Base-by-base conservation (phyloP, 2,797 vertebrate genomes). In the Eptatretus atami region DNA sequence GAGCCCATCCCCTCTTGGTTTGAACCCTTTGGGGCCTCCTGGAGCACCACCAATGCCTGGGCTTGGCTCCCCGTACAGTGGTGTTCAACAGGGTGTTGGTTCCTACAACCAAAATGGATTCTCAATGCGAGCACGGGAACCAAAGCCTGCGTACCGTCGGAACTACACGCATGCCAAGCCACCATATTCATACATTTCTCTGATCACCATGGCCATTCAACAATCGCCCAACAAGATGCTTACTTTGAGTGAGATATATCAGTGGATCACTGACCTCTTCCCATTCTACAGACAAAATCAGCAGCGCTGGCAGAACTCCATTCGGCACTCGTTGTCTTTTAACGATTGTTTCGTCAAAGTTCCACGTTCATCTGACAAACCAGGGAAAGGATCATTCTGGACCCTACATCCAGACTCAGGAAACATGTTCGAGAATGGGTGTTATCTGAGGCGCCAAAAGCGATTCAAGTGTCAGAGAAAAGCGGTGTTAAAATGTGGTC, bases 251-350 rank as follows among this genome's bases (percentile, higher is more conserved):
- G 86, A 95, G 74, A 95, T 95, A 75, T 94, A 95, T 74, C 87
- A 93, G 72, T 94, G 87, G 87, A 95, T 95, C 78, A 94, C 93
- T 86, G 88, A 95, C 75, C 78, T 94, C 53, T 95, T 94, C 68
- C 88, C 87, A 1, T 95, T 77, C 64, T 19, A 94, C 74, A 78
- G 84, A 6, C 87, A 93, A 78, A 93, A 92, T 74, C 88, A 92
- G 76, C 87, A 95, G 75, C 86, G 86, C 71, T 86, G 84, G 82
- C 84, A 87, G 75, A 85, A 85, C 74, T 83, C 82, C 64, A 88
- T 88, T 57, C 84, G 84, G 70, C 84, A 88, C 71, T 88, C 84
- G 13, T 69, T 88, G 64, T 88, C 84, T 2, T 88, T 88, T 73
- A 88, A 88, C 69, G 84, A 88, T 75, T 88, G 84, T 69, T 88